Percentiles rank a stretch among this genome's conserved stretches.
These are phyloP conservation scores for Gymnodraco acuticeps DNA, from an alignment of 2,797 vertebrate species.

Conservation along the genomic window DNA sequence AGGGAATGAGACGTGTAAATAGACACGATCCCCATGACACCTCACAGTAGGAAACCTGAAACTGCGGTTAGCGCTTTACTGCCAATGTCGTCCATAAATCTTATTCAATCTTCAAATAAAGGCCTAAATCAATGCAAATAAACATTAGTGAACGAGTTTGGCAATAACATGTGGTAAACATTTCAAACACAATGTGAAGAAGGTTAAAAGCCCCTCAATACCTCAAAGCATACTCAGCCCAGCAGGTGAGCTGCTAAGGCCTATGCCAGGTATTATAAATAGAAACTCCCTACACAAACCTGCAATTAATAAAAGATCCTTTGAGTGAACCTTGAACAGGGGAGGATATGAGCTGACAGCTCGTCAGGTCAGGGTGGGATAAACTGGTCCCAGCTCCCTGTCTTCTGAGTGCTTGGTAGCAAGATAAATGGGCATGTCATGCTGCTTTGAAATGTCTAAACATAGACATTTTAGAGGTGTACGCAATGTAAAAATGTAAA, in stretches of 20 bases:
- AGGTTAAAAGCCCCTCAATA: slow-evolving; percentile 73
- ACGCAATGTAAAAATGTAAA: slow-evolving; percentile 89
- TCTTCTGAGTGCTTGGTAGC: slow-evolving; percentile 54
- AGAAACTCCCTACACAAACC: slow-evolving; percentile 69
- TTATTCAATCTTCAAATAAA: slow-evolving; percentile 74
- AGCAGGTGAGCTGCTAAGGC: slow-evolving; percentile 60
- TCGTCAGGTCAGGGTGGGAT: slow-evolving; percentile 68
- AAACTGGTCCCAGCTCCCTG: slow-evolving; percentile 68
- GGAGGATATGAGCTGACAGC: slow-evolving; percentile 64
- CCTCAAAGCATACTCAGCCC: slow-evolving; percentile 61
- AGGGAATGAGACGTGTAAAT: slow-evolving; percentile 70
- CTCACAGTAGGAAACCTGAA: slow-evolving; percentile 62
- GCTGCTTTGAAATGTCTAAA: slow-evolving; percentile 83
- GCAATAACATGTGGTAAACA: slow-evolving; percentile 67
- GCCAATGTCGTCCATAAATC: slow-evolving; percentile 65
- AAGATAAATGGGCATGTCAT: slow-evolving; percentile 71
- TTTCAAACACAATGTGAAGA: slow-evolving; percentile 73
- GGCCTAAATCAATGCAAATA: slow-evolving; percentile 73
- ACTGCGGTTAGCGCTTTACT: slow-evolving; percentile 59
- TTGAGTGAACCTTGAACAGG: slow-evolving; percentile 65
- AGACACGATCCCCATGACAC: slow-evolving; percentile 66
- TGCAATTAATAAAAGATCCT: slow-evolving; percentile 79
- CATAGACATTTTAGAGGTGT: slow-evolving; percentile 83
- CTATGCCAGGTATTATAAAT: slow-evolving; percentile 68
- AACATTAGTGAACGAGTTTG: slow-evolving; percentile 68